Percentiles rank a stretch among this genome's conserved stretches.
Evolutionary conservation across 2,113 vertebrate species (phyloP).

Genomic region (Opisthocomus hoazin): DNA sequence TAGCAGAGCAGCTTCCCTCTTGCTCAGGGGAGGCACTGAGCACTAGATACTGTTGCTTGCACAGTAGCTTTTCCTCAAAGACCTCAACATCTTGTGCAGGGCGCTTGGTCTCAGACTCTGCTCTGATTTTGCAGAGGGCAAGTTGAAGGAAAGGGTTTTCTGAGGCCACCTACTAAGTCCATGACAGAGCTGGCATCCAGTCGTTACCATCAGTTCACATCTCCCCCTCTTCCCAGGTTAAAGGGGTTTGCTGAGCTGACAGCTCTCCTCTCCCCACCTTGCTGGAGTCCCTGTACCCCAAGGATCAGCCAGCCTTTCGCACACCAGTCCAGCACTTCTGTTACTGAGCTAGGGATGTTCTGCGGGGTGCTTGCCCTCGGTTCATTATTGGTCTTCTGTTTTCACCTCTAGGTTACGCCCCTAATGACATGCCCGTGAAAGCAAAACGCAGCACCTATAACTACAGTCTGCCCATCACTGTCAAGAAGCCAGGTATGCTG

Average conservation of each 20-base stretch:
- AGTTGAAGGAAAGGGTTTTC: background rate
- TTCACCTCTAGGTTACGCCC: conserved; percentile 73
- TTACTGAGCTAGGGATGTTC: background rate
- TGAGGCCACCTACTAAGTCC: background rate
- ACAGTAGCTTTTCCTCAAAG: background rate
- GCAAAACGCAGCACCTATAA: conserved; percentile 91
- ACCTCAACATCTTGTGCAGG: background rate
- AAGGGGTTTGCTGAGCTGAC: background rate
- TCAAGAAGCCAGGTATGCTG: conserved; percentile 86
- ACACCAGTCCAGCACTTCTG: background rate
- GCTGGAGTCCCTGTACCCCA: background rate
- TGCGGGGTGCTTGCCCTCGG: background rate
- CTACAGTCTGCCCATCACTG: conserved; percentile 88
- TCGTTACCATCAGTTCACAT: background rate
- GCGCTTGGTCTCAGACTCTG: background rate
- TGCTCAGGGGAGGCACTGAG: background rate
- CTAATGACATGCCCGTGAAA: conserved; percentile 88
- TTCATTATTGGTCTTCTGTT: background rate
- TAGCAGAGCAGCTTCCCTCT: background rate
- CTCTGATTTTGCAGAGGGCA: background rate
- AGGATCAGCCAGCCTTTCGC: background rate
- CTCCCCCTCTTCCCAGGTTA: background rate
- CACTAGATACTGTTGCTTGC: background rate
- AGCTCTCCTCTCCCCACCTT: background rate
- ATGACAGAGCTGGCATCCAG: background rate